Conservation (phyloP, 2,113 vertebrate species). For the Siphamia tubifer region DNA sequence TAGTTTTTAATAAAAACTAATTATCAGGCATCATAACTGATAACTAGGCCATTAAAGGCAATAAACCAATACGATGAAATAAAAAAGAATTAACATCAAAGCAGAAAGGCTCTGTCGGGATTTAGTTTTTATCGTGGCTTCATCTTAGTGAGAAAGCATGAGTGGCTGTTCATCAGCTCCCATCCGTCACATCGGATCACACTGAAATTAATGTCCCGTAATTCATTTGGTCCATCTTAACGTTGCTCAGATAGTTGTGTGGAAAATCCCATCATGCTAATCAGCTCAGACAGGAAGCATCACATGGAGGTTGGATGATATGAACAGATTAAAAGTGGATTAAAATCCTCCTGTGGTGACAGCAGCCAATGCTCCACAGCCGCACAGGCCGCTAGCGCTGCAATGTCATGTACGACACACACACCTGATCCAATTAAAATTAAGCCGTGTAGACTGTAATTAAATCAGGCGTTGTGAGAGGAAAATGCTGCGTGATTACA, state of each 20-base stretch:
- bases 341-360: constrained; percentile 38
- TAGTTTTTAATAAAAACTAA: constrained; percentile 13
- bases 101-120: constrained; percentile 3
- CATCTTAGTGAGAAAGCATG: constrained; percentile 52
- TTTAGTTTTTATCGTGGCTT: constrained; percentile 25
- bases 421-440: constrained; percentile 10
- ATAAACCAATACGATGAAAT: constrained; percentile 14
- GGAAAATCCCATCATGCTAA: constrained; percentile 37
- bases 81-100: constrained; percentile 10
- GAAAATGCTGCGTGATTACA: background rate
- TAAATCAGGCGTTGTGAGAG: background rate
- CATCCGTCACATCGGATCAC: constrained; percentile 29
- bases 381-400: background rate
- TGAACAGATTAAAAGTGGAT: constrained; percentile 55
- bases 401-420: background rate
- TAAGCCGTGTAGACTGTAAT: constrained; percentile 11
- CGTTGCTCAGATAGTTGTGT: background rate
- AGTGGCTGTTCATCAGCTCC: constrained; percentile 44
- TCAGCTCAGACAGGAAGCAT: constrained; percentile 48
- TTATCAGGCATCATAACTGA: constrained; percentile 7
- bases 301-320: constrained; percentile 42
- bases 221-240: constrained; percentile 7
- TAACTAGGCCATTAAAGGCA: background rate
- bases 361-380: background rate
- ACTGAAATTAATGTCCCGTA: constrained; percentile 15